Conservation (phyloP, 2,888 invertebrate species). For the Leptarthrus brevirostris region DNA sequence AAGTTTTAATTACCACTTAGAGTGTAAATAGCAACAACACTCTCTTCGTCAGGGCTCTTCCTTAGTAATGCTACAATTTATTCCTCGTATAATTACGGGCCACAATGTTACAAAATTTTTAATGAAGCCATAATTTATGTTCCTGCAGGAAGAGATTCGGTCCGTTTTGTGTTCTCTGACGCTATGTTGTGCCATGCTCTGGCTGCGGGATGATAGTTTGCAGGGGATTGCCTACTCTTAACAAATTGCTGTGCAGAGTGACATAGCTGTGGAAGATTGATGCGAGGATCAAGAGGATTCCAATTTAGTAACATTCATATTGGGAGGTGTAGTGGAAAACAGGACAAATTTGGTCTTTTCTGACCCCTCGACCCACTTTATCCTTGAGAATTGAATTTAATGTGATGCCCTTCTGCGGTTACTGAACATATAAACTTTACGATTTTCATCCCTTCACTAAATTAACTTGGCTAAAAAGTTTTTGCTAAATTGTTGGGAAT, state of each 20-base stretch:
- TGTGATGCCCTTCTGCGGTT: slow-evolving; percentile 26
- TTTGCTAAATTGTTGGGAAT: not conserved
- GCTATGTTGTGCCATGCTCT: not conserved
- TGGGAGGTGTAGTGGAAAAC: slow-evolving; percentile 5
- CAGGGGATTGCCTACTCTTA: not conserved
- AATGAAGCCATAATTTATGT: slow-evolving; percentile 56
- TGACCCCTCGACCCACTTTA: slow-evolving; percentile 11
- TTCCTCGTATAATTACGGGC: slow-evolving; percentile 55
- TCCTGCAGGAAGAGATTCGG: slow-evolving; percentile 25
- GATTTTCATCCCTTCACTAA: slow-evolving; percentile 38
- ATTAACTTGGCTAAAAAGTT: slow-evolving; percentile 28
- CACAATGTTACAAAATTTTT: slow-evolving; percentile 56
- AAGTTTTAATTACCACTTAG: slow-evolving; percentile 55
- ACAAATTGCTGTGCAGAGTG: slow-evolving; percentile 43
- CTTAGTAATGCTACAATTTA: slow-evolving; percentile 52
- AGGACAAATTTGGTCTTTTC: slow-evolving; percentile 37
- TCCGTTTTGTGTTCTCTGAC: not conserved
- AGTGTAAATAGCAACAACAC: slow-evolving; percentile 52
- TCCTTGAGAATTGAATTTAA: slow-evolving; percentile 41
- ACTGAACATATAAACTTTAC: not conserved
- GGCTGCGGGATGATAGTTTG: slow-evolving; percentile 26
- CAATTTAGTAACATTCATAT: slow-evolving; percentile 44
- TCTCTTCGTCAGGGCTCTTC: not conserved
- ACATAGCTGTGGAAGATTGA: slow-evolving; percentile 45
- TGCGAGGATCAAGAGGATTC: slow-evolving; percentile 38